A percentile compares a stretch with the other conserved stretches of the same genome.
Evolutionary conservation across 2,888 invertebrate species (phyloP).

Genomic region (Drosophila anomelani): DNA sequence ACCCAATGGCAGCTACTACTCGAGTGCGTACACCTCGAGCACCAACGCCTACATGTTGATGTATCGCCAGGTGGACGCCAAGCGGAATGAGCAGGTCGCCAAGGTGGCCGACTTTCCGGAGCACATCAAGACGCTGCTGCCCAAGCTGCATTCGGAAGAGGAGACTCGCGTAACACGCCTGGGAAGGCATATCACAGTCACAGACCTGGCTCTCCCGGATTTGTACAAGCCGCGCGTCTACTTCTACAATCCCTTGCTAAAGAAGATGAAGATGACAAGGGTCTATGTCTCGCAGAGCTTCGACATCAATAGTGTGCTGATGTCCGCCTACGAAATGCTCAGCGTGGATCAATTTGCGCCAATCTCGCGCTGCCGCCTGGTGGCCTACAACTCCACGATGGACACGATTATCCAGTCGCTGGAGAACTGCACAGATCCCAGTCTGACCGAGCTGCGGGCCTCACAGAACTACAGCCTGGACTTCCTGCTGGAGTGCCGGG

Average conservation of each 20-base stretch:
- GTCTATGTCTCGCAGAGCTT: conserved; percentile 87
- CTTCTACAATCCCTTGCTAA: conserved; percentile 87
- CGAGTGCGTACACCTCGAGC: conserved; percentile 91
- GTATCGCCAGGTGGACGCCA: conserved; percentile 91
- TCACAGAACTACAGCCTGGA: conserved; percentile 84
- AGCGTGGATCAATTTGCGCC: conserved; percentile 87
- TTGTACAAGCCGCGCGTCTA: conserved; percentile 88
- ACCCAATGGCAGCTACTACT: conserved; percentile 88
- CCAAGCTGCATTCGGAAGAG: conserved; percentile 88
- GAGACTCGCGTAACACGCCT: conserved; percentile 85
- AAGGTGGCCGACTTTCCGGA: conserved; percentile 89
- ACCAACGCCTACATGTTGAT: conserved; percentile 96
- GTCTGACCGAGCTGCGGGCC: conserved; percentile 73
- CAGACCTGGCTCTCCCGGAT: conserved; percentile 84
- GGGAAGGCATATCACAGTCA: conserved; percentile 85
- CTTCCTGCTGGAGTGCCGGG: conserved; percentile 88
- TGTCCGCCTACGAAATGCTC: conserved; percentile 87
- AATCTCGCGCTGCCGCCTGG: conserved; percentile 89
- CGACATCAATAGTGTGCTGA: conserved; percentile 87
- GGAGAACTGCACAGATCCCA: conserved; percentile 85
- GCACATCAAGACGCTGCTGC: conserved; percentile 89
- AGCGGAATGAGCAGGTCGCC: conserved; percentile 88
- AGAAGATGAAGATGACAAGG: conserved; percentile 86
- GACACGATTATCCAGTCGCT: conserved; percentile 89
- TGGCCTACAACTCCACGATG: conserved; percentile 87